A percentile compares a stretch with the other conserved stretches of the same genome.
phyloP scores from a whole-genome alignment of 2,797 vertebrate genomes.

The Siniperca undulata region DNA sequence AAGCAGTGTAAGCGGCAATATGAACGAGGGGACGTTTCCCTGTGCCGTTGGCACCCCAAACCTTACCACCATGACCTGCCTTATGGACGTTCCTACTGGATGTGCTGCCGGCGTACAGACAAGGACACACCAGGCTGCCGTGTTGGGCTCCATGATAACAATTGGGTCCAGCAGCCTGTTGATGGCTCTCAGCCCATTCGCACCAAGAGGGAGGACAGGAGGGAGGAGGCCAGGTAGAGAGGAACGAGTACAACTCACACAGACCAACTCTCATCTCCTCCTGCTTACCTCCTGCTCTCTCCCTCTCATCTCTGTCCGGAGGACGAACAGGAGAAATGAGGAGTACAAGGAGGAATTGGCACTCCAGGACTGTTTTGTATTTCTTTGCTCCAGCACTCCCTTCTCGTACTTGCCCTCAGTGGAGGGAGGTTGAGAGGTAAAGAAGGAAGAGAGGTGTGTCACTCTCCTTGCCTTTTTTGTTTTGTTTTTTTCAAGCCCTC shows the following conservation, averaged over 20 bases:
- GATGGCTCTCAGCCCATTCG: conserved; percentile 82
- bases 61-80: conserved; percentile 99
- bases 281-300: conserved; percentile 29
- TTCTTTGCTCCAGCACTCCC: conserved; percentile 62
- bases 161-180: conserved; percentile 92
- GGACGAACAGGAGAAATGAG: conserved; percentile 26
- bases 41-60: conserved; percentile 98
- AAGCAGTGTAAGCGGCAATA: conserved; percentile 97
- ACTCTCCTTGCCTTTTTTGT: conserved; percentile 68
- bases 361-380: conserved; percentile 63
- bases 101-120: conserved; percentile 95
- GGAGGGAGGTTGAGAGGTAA: conserved; percentile 59
- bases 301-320: conserved; percentile 45
- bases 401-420: conserved; percentile 49
- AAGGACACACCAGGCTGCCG: conserved; percentile 94
- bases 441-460: conserved; percentile 68
- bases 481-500: conserved; percentile 38
- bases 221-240: conserved; percentile 83
- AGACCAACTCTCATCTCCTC: conserved; percentile 62
- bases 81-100: conserved; percentile 99
- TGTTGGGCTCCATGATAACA: conserved; percentile 96
- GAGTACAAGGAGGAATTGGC: conserved; percentile 42
- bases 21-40: conserved; percentile 93
- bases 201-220: conserved; percentile 83
- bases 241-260: conserved; percentile 31